A percentile compares a stretch with the other conserved stretches of the same genome.
These are phyloP conservation scores for Fregetta grallaria DNA, from an alignment of 2,113 vertebrate genomes.

Conservation along the genomic window DNA sequence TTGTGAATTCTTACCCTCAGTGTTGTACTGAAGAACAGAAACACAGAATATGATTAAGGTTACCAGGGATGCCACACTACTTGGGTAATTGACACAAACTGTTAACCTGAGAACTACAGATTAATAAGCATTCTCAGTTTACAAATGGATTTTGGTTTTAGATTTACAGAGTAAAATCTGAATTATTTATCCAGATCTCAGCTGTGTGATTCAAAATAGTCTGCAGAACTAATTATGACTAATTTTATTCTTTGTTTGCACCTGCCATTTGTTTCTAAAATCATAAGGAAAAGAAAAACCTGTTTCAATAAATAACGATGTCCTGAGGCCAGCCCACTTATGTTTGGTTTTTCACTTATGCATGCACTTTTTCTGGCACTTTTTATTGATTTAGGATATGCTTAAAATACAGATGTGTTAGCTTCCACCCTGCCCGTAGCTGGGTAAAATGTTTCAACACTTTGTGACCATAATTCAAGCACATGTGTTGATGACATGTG, in stretches of 20 bases:
- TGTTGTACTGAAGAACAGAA: neutral
- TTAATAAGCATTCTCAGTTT: neutral
- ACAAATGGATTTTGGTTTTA: neutral
- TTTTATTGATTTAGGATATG: neutral
- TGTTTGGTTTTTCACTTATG: neutral
- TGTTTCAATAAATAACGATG: constrained; percentile 38
- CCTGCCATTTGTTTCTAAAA: constrained; percentile 35
- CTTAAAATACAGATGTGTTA: constrained; percentile 20
- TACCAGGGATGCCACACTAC: neutral
- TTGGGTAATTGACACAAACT: neutral
- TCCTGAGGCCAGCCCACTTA: constrained; percentile 3
- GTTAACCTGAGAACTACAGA: neutral
- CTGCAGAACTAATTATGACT: neutral
- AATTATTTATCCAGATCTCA: constrained; percentile 38
- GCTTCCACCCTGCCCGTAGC: neutral
- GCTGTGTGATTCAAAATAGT: neutral
- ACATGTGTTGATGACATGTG: neutral
- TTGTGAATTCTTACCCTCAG: neutral
- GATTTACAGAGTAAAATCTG: neutral
- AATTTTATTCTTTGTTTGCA: constrained; percentile 33
- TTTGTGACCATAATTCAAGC: neutral
- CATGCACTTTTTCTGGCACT: neutral
- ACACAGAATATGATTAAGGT: neutral
- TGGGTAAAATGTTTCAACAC: neutral
- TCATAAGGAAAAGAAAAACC: neutral